Percentiles rank a stretch among this genome's conserved stretches.
phyloP scores from a whole-genome alignment of 2,888 invertebrate genomes.

The Auanema sp. region DNA sequence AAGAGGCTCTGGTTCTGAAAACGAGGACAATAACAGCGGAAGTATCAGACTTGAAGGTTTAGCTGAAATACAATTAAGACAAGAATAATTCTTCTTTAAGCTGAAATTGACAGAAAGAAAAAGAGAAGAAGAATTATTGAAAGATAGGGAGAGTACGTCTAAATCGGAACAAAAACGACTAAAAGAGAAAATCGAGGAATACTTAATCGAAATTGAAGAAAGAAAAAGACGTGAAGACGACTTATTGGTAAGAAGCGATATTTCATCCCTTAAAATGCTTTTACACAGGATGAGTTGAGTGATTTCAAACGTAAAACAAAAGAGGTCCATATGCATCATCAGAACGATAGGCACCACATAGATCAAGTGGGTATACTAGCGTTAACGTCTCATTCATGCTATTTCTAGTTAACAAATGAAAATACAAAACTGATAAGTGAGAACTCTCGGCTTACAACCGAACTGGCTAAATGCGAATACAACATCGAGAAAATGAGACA shows the following conservation, averaged over 20 bases:
- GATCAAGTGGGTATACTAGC: conserved; percentile 7
- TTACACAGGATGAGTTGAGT: not conserved
- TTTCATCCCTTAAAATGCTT: too few relatives aligned
- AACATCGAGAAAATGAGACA: conserved; percentile 13
- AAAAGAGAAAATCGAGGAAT: conserved; percentile 11
- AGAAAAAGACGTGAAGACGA: too few relatives aligned
- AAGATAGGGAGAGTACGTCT: conserved; percentile 10
- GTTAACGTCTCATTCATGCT: not conserved
- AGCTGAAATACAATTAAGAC: not conserved
- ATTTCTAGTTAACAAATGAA: conserved; percentile 23
- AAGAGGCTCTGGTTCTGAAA: conserved; percentile 15
- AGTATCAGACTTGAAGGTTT: conserved; percentile 17
- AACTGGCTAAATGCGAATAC: conserved; percentile 30
- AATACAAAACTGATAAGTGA: conserved; percentile 36
- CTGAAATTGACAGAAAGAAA: conserved; percentile 10
- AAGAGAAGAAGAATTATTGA: conserved; percentile 16
- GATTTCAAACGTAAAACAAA: conserved; percentile 7
- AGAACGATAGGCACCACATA: conserved; percentile 25
- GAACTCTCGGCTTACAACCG: conserved; percentile 33
- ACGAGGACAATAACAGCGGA: conserved; percentile 10
- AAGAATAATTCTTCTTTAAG: conserved; percentile 7
- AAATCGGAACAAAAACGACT: conserved; percentile 5
- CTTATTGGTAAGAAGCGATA: too few relatives aligned
- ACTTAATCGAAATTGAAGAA: not conserved
- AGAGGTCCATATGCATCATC: conserved; percentile 24